phyloP scores from a whole-genome alignment of 2,113 vertebrate genomes.

The Hippocampus barbouri region DNA sequence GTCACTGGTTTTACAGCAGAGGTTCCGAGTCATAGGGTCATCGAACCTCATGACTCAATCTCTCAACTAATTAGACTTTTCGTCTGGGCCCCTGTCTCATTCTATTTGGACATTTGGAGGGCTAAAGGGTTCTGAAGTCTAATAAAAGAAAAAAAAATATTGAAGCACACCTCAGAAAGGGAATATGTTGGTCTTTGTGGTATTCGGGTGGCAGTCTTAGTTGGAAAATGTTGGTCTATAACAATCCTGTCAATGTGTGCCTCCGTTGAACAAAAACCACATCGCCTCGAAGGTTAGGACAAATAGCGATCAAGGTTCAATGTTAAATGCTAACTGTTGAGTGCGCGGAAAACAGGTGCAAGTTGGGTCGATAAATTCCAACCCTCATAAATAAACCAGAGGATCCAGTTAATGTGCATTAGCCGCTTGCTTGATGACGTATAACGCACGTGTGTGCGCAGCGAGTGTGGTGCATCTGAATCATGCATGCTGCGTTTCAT shows the following conservation, averaged over 20 bases:
- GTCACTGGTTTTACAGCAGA: slow-evolving; percentile 18
- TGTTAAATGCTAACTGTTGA: no score
- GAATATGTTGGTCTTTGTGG: no score
- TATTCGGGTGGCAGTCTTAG: not conserved
- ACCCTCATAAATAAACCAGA: not conserved
- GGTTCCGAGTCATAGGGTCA: slow-evolving; percentile 2
- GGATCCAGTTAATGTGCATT: not conserved
- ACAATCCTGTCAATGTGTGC: no score
- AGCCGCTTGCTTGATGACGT: slow-evolving; percentile 3
- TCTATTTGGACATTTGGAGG: slow-evolving; percentile 33
- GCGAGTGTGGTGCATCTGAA: slow-evolving; percentile 10
- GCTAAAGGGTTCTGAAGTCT: not conserved
- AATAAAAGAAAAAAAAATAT: slow-evolving; percentile 3
- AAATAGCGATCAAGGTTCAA: no score
- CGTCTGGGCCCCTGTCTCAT: not conserved
- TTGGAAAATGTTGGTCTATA: no score
- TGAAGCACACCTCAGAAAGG: not conserved
- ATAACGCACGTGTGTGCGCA: slow-evolving; percentile 15
- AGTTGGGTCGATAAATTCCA: no score
- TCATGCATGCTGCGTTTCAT: slow-evolving; percentile 33
- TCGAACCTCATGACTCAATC: not conserved
- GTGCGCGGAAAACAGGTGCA: no score
- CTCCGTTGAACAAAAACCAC: no score
- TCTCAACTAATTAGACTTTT: slow-evolving; percentile 58
- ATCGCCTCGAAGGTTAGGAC: no score